Evolutionary conservation across 2,113 vertebrate genomes (phyloP), one percentile per base, ranked within the genome.

Genomic region (Pomatostomus ruficeps): DNA sequence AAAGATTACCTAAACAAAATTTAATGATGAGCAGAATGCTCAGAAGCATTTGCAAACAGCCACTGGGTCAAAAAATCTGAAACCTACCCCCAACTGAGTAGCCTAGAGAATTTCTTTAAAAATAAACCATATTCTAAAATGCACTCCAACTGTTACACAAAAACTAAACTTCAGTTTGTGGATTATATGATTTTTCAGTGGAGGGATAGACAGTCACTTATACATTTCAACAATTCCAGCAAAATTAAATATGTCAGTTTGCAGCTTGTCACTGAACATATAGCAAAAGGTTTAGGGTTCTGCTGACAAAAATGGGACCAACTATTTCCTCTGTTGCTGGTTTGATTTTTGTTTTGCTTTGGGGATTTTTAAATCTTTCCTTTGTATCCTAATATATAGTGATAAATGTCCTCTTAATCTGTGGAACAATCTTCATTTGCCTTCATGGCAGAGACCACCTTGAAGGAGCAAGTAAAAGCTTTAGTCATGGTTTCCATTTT

Each of bases 401-500:
- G 98, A 99, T 97, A 97, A 97, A 98, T 98, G 98, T 97, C 95
- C 98, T 97, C 98, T 98, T 99, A 99, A 99, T 98, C 97, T 98
- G 98, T 98, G 98, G 97, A 98, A 98, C 98, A 98, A 98, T 98
- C 98, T 98, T 97, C 93, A 94, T 89, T 97, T 94, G 96, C 97
- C 97, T 96, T 95, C 95, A 91, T 81, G 96, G 97, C 97, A 97
- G 92, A 98, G 98, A 98, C 98, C 98, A 98, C 98, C 96, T 98
- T 98, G 97, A 97, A 98, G 98, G 98, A 98, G 98, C 97, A 98
- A 98, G 98, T 97, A 99, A 99, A 98, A 96, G 97, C 97, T 98
- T 99, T 99, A 98, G 99, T 99, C 98, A 99, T 97, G 98, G 98
- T 98, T 98, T 98, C 98, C 97, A 98, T 98, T 98, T 98, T 98